A percentile compares a stretch with the other conserved stretches of the same genome.
phyloP scores from a whole-genome alignment of 2,888 invertebrate genomes.

The Dynastes grantii region DNA sequence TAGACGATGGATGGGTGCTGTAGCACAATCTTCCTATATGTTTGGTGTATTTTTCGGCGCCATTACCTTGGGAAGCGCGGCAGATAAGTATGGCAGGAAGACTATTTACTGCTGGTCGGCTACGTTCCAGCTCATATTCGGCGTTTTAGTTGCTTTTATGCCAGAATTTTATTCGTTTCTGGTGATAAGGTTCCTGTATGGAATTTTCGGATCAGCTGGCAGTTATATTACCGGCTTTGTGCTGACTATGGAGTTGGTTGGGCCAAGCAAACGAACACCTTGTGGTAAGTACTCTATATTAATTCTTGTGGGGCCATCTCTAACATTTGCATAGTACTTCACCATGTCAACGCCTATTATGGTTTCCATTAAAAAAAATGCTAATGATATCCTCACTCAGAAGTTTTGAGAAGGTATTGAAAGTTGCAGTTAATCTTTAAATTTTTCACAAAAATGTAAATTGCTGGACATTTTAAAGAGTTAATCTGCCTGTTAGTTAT shows the following conservation, averaged over 20 bases:
- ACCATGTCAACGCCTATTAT: no score
- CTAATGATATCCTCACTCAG: no score
- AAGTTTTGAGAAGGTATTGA: no score
- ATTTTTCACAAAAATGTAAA: no score
- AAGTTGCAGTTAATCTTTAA: no score
- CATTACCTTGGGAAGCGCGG: slow-evolving; percentile 82
- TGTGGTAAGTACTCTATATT: slow-evolving; percentile 73
- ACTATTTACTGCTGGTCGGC: slow-evolving; percentile 86
- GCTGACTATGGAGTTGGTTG: slow-evolving; percentile 87
- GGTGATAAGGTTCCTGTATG: slow-evolving; percentile 79
- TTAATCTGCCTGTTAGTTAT: no score
- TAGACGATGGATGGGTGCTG: slow-evolving; percentile 85
- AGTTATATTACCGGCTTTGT: slow-evolving; percentile 80
- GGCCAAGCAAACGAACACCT: slow-evolving; percentile 83
- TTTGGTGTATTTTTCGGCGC: slow-evolving; percentile 88
- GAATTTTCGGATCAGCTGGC: slow-evolving; percentile 89
- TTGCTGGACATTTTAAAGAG: no score
- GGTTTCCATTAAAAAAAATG: no score
- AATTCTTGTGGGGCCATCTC: no score
- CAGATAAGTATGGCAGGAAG: slow-evolving; percentile 85
- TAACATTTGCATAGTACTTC: no score
- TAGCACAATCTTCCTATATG: slow-evolving; percentile 87
- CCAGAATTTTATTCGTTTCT: slow-evolving; percentile 85
- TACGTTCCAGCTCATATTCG: slow-evolving; percentile 80
- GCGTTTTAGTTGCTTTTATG: slow-evolving; percentile 80